These are phyloP conservation scores for Acrobasis suavella DNA, from an alignment of 2,888 invertebrate species.

Conservation along the genomic window DNA sequence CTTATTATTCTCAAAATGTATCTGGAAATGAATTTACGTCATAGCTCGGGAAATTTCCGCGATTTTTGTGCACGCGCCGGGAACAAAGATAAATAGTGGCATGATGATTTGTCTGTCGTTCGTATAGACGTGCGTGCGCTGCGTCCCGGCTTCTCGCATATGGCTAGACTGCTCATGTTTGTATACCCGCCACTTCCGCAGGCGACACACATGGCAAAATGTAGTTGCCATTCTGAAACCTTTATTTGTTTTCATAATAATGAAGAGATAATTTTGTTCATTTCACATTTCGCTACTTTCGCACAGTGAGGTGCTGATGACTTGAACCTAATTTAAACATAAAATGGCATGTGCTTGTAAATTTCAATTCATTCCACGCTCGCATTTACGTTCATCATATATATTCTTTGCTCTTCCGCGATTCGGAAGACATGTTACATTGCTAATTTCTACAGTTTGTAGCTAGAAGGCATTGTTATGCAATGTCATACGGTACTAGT, in stretches of 20 bases:
- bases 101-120: conserved; percentile 12
- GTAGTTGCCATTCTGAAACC: conserved; percentile 9
- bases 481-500: too few species aligned
- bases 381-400: too few species aligned
- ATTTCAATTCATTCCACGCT: too few species aligned
- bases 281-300: too few species aligned
- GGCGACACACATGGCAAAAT: conserved; percentile 32
- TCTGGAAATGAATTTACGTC: conserved; percentile 3
- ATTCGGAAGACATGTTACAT: too few species aligned
- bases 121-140: conserved; percentile 15
- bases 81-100: conserved; percentile 15
- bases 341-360: too few species aligned
- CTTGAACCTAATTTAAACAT: too few species aligned
- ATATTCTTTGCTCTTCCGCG: too few species aligned
- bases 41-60: conserved; percentile 9
- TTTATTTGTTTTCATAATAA: conserved; percentile 8
- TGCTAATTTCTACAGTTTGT: too few species aligned
- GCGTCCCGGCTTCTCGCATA: conserved; percentile 50
- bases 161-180: conserved; percentile 59
- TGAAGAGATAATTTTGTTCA: not conserved
- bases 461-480: too few species aligned
- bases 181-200: conserved; percentile 61
- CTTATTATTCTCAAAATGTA: conserved; percentile 5
- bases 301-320: too few species aligned
- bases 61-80: conserved; percentile 5